A percentile compares a stretch with the other conserved stretches of the same genome.
Evolutionary conservation across 1,140 invertebrate species (phyloP).

Genomic region (Zophobas atratus): DNA sequence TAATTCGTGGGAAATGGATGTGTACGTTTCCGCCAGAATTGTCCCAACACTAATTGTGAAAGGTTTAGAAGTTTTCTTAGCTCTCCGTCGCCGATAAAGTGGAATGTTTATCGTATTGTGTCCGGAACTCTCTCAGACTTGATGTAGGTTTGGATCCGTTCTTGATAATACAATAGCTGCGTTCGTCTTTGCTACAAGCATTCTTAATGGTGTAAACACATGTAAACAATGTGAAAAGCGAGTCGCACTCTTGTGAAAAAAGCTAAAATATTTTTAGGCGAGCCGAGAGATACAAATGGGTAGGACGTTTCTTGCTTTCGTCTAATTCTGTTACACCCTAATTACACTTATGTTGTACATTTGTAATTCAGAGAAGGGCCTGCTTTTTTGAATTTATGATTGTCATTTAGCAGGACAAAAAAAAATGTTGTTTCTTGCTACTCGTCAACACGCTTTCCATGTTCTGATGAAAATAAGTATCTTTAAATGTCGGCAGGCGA

Average conservation of each 20-base stretch:
- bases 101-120: slow-evolving; percentile 36
- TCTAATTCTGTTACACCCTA: neutral
- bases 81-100: slow-evolving; percentile 20
- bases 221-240: slow-evolving; percentile 27
- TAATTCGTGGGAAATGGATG: slow-evolving; percentile 12
- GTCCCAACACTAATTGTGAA: slow-evolving; percentile 41
- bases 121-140: slow-evolving; percentile 30
- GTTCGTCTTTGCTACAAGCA: neutral
- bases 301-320: neutral
- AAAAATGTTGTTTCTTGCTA: slow-evolving; percentile 20
- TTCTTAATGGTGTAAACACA: slow-evolving; percentile 5
- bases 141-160: slow-evolving; percentile 41
- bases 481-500: slow-evolving; percentile 4
- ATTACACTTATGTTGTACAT: neutral
- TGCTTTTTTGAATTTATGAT: neutral
- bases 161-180: slow-evolving; percentile 26
- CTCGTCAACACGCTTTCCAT: slow-evolving; percentile 24
- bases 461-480: slow-evolving; percentile 7
- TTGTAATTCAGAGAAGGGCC: neutral
- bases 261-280: neutral
- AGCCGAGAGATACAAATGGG: neutral
- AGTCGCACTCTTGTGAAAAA: neutral
- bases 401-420: neutral
- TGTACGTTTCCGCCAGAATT: slow-evolving; percentile 22
- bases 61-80: slow-evolving; percentile 39